Evolutionary conservation across 1,140 invertebrate species (phyloP), one percentile per base, ranked within the genome.

Genomic region (Rhizoglyphus robini): DNA sequence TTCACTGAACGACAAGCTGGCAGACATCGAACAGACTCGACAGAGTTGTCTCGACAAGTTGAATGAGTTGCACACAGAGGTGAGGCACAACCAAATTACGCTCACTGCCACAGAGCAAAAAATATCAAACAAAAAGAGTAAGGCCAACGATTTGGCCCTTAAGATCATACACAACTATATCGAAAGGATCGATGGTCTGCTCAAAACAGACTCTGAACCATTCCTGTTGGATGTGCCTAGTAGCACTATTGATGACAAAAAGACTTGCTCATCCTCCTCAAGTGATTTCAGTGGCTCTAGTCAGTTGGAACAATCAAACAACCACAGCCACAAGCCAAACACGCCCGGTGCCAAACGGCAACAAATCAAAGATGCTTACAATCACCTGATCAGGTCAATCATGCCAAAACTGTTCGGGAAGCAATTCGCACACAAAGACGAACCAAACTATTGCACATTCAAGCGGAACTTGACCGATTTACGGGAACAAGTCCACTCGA

Each of bases 361-460:
- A 46, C 58, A 60, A 29, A 60, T 60, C 15, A 60, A 60, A 46
- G 27, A 60, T 34, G 15, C 15, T 20, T 60, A 60, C 29, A 29
- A 60, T n/a, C 27, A 60, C 15, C 15, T 60, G n/a, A 29, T 60
- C 13, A 30, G 36, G 27, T 11, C 18, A 2, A 29, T 60, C 2
- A 60, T 60, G 58, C 58, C 58, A 60, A 15, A 60, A 60, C 15
- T 60, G 27, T 60, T 29, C 29, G 58, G 58, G 2, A 60, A 60
- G 13, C 58, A 60, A 46, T 60, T 60, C 36, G 27, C n/a, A 18
- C 3, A 60, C 27, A 34, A 46, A 32, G 15, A 15, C 1, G 58
- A 60, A 20, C 2, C 13, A 18, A 60, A 60, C 29, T 60, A 60
- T 46, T 23, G 30, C 18, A 8, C 23, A 20, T 32, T 60, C 15